A percentile compares a stretch with the other conserved stretches of the same genome.
phyloP scores from a whole-genome alignment of 2,797 vertebrate species.

The Limnodromus scolopaceus region DNA sequence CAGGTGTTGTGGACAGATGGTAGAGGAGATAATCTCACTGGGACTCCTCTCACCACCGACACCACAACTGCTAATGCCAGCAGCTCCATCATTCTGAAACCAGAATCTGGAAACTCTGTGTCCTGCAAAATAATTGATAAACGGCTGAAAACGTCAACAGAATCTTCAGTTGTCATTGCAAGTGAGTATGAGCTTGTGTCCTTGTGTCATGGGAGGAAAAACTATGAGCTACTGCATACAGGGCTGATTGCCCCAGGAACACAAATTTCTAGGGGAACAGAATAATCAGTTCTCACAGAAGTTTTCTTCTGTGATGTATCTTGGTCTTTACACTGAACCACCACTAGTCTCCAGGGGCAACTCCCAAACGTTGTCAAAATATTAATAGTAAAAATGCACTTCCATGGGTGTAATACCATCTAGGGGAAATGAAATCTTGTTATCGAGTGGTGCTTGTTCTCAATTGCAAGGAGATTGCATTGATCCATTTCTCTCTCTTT shows the following conservation, averaged over 20 bases:
- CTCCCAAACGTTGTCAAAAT: neutral
- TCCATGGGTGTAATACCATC: neutral
- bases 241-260: neutral
- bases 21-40: neutral
- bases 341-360: neutral
- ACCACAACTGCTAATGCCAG: neutral
- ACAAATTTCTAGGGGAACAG: neutral
- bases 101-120: neutral
- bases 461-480: neutral
- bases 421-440: neutral
- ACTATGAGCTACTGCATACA: neutral
- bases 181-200: neutral
- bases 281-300: neutral
- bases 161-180: neutral
- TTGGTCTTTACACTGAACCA: neutral
- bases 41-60: neutral
- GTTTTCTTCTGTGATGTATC: neutral
- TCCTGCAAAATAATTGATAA: conserved; percentile 10
- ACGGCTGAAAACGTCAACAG: neutral
- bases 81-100: neutral
- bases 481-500: neutral
- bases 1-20: neutral
- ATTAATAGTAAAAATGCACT: neutral
- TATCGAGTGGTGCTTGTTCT: neutral
- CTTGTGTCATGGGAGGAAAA: neutral